Evolutionary conservation across 2,797 vertebrate genomes (phyloP).

Genomic region (Geotrypetes seraphini): DNA sequence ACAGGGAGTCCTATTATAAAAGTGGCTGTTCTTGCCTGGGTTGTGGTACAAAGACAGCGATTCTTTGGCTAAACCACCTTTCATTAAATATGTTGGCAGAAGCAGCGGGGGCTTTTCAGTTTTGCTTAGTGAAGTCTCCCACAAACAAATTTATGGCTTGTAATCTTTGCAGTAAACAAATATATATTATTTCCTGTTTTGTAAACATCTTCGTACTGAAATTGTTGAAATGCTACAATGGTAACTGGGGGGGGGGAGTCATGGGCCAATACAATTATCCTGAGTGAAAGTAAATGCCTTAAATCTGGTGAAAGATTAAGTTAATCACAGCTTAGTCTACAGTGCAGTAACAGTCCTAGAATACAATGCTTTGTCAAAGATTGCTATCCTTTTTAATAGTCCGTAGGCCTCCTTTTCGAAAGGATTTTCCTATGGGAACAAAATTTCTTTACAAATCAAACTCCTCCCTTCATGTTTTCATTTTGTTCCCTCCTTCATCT

Average conservation of each 20-base stretch:
- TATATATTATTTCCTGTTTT: constrained; percentile 5
- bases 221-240: not conserved
- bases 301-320: not conserved
- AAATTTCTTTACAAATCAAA: too few species aligned
- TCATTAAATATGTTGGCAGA: constrained; percentile 4
- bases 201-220: not conserved
- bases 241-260: not conserved
- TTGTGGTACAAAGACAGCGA: not conserved
- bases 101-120: constrained; percentile 1
- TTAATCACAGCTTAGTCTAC: not conserved
- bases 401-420: not conserved
- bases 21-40: too few species aligned
- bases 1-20: too few species aligned
- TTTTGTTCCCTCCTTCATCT: too few species aligned
- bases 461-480: too few species aligned
- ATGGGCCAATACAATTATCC: not conserved
- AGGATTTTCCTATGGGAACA: too few species aligned
- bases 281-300: not conserved
- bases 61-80: not conserved
- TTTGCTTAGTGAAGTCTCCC: not conserved
- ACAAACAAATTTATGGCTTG: not conserved
- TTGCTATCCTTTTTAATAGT: not conserved
- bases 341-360: too few species aligned
- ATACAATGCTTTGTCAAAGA: not conserved
- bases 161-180: too few species aligned